A percentile compares a stretch with the other conserved stretches of the same genome.
phyloP scores from a whole-genome alignment of 37 sponge, comb jelly and placozoan species.

The Hormiphora californensis region DNA sequence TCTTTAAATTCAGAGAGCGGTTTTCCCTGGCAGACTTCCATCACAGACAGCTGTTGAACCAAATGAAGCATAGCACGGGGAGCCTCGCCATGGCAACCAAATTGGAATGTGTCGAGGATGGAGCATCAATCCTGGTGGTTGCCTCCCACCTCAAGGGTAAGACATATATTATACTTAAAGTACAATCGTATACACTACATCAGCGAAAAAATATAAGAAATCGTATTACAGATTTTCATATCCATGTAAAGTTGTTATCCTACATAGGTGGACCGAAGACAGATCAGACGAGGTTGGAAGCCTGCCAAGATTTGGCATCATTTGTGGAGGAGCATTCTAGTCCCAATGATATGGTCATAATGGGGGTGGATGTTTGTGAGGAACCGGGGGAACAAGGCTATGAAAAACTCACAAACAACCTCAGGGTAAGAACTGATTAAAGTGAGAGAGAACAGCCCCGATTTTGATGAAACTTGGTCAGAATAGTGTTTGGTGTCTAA shows the following conservation, averaged over 20 bases:
- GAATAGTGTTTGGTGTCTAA: too few relatives aligned
- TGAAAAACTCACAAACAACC: slow-evolving; percentile 1
- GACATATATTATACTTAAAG: too few relatives aligned
- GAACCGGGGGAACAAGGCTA: neutral
- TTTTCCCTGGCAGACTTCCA: slow-evolving; percentile 1
- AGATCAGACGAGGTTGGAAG: neutral
- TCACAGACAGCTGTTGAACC: slow-evolving; percentile 6
- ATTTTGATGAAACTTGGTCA: neutral
- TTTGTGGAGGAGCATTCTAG: neutral
- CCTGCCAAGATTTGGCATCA: neutral
- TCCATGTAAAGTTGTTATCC: too few relatives aligned
- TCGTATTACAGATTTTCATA: too few relatives aligned
- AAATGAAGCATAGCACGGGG: neutral
- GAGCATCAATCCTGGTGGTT: neutral
- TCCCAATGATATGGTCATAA: neutral
- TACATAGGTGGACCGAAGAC: slow-evolving; percentile 19
- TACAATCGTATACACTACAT: neutral
- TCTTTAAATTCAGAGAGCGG: slow-evolving; percentile 25
- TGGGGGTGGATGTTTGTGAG: slow-evolving; percentile 39
- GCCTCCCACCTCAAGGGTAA: slow-evolving; percentile 30
- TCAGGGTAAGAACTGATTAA: neutral
- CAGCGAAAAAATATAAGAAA: too few relatives aligned
- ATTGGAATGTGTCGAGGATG: neutral
- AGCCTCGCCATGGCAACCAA: neutral
- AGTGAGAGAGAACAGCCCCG: neutral